These are phyloP conservation scores for Gallinago nigripennis DNA, from an alignment of 2,797 vertebrate species.

Conservation along the genomic window DNA sequence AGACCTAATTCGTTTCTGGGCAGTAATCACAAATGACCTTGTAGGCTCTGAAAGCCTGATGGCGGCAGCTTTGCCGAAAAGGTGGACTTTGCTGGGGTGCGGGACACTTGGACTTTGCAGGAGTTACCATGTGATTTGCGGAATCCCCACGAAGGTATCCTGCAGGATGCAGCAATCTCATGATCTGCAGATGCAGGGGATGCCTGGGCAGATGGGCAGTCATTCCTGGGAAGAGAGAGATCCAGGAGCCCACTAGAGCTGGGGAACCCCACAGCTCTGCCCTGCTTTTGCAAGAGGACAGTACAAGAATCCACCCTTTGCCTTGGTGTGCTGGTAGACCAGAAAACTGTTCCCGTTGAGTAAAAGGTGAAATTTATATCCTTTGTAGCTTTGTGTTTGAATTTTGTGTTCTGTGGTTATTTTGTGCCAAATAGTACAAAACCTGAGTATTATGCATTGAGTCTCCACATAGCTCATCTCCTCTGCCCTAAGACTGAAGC, in stretches of 20 bases:
- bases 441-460: not conserved
- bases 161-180: not conserved
- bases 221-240: not conserved
- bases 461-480: not conserved
- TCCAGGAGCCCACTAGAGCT: not conserved
- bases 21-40: not conserved
- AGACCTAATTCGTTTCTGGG: not conserved
- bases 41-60: not conserved
- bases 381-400: not conserved
- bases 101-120: not conserved
- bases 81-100: not conserved
- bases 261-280: not conserved
- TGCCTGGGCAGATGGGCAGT: accelerated
- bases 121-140: not conserved
- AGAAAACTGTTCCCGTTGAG: not conserved
- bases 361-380: not conserved
- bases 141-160: not conserved
- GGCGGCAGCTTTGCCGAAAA: not conserved
- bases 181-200: not conserved
- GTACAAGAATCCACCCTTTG: not conserved
- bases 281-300: not conserved
- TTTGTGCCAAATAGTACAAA: not conserved
- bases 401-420: not conserved
- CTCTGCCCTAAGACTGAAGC: not conserved
- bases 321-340: accelerated